Base-by-base conservation (phyloP, 2,797 vertebrate species). In the Helarctos malayanus region DNA sequence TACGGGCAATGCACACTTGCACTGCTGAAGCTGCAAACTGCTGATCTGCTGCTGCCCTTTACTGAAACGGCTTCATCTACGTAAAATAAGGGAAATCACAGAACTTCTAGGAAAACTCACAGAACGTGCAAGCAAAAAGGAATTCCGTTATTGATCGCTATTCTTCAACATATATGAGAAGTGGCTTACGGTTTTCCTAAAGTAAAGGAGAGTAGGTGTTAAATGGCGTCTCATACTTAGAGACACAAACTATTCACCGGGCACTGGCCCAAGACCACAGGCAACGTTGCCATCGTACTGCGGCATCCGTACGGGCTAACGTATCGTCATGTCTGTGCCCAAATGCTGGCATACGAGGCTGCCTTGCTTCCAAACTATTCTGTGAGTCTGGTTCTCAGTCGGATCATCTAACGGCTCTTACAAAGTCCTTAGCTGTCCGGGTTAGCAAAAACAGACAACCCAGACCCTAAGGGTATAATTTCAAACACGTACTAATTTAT, bases 161-260 rank as follows among this genome's bases (percentile, higher is more conserved):
- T 45, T 91, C 71, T 88, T 95, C 56, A 73, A 78, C 63, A 63
- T 13, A 25, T 47, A 56, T 27, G 61, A 49, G 52, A 69, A 27
- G 57, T n/a, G 41, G 93, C 41, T 69, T 56, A 16, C 8, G 14
- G 25, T 82, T 94, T 82, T 52, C 78, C 78, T 91, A 69, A 89
- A 87, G 75, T 73, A 86, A 76, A 84, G 92, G 76, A 83, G 76
- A 78, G 45, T 7, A 76, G 83, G 75, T 80, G 89, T 87, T 96
- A 89, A 76, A 52, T 7, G 61, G 85, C 38, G 13, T 47, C 45
- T 92, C 38, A 15, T 49, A 25, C 54, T 87, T 65, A 82, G 75
- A 91, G 73, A 81, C 32, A 47, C 35, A 23, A 80, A 79, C 80
- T 56, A 47, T 90, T 92, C 78, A 54, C 12, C 49, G 83, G 29